phyloP scores from a whole-genome alignment of 2,113 vertebrate genomes.

The Cheilinus undulatus region DNA sequence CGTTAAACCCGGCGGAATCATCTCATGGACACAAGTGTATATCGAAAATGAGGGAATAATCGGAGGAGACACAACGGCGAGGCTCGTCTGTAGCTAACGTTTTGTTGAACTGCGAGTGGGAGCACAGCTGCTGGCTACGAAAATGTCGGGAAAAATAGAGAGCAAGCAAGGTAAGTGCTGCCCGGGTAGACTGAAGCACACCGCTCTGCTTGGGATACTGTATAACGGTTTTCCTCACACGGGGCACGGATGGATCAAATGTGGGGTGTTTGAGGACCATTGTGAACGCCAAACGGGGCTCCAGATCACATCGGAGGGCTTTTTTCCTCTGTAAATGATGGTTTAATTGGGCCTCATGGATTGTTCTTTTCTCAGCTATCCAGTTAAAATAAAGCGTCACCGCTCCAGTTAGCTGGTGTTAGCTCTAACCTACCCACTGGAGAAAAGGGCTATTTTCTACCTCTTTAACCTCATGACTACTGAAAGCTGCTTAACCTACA shows the following conservation, averaged over 20 bases:
- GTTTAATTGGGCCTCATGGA: conserved; percentile 65
- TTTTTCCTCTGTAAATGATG: conserved; percentile 33
- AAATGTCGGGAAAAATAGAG: conserved; percentile 88
- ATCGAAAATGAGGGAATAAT: conserved; percentile 78
- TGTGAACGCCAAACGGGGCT: background rate
- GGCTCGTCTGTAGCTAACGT: conserved; percentile 71
- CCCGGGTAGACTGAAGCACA: conserved; percentile 35
- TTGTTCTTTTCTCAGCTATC: conserved; percentile 56
- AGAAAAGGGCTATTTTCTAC: conserved; percentile 10
- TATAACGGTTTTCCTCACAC: conserved; percentile 50
- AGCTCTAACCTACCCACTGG: background rate
- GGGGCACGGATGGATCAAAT: conserved; percentile 25
- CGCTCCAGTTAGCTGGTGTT: conserved; percentile 25
- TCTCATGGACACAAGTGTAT: conserved; percentile 57
- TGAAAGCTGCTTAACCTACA: background rate
- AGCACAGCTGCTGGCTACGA: conserved; percentile 78
- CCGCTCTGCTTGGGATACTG: conserved; percentile 32
- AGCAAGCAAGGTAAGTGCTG: conserved; percentile 85
- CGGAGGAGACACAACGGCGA: conserved; percentile 60
- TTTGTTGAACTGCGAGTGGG: conserved; percentile 76
- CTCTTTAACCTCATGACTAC: background rate
- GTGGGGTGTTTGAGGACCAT: background rate
- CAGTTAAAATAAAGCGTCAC: conserved; percentile 52
- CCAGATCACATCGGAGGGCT: conserved; percentile 2
- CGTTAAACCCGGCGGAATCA: conserved; percentile 48